A percentile compares a stretch with the other conserved stretches of the same genome.
These are phyloP conservation scores for Ciona savignyi DNA, from an alignment of 23 tunicate genomes.

Conservation along the genomic window DNA sequence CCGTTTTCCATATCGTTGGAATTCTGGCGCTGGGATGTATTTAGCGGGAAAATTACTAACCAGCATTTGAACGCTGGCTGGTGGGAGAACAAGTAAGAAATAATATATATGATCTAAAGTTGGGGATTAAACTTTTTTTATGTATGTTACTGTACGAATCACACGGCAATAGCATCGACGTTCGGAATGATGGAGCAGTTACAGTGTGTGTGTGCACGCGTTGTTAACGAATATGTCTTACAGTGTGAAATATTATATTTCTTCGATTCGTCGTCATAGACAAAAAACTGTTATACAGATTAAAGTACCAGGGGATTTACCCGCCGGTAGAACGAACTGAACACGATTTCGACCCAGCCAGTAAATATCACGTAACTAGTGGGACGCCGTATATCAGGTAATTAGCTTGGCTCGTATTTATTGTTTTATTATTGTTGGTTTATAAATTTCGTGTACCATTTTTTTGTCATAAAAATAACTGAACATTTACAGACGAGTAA, in stretches of 20 bases:
- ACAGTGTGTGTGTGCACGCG: too few relatives aligned
- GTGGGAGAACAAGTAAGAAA: slow-evolving; percentile 64
- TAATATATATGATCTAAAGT: not conserved
- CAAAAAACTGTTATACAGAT: slow-evolving; percentile 17
- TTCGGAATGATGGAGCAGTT: too few relatives aligned
- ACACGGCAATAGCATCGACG: too few relatives aligned
- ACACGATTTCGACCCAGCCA: slow-evolving; percentile 52
- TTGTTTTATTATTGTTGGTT: too few relatives aligned
- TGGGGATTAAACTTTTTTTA: too few relatives aligned
- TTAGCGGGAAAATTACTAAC: slow-evolving; percentile 24
- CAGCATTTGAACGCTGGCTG: slow-evolving; percentile 50
- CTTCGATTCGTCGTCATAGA: too few relatives aligned
- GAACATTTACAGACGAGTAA: not conserved
- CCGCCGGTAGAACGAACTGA: slow-evolving; percentile 48
- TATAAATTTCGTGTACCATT: too few relatives aligned
- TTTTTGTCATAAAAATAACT: not conserved
- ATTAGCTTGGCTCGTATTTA: too few relatives aligned
- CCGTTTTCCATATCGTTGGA: slow-evolving; percentile 66
- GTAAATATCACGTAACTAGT: slow-evolving; percentile 46
- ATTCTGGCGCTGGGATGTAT: slow-evolving; percentile 66
- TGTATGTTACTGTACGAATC: too few relatives aligned
- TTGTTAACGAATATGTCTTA: too few relatives aligned
- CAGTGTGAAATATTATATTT: too few relatives aligned
- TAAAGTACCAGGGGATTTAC: slow-evolving; percentile 43
- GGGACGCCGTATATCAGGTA: slow-evolving; percentile 59